Evolutionary conservation across 2,113 vertebrate genomes (phyloP).

Genomic region (Cephalopholis sonnerati): DNA sequence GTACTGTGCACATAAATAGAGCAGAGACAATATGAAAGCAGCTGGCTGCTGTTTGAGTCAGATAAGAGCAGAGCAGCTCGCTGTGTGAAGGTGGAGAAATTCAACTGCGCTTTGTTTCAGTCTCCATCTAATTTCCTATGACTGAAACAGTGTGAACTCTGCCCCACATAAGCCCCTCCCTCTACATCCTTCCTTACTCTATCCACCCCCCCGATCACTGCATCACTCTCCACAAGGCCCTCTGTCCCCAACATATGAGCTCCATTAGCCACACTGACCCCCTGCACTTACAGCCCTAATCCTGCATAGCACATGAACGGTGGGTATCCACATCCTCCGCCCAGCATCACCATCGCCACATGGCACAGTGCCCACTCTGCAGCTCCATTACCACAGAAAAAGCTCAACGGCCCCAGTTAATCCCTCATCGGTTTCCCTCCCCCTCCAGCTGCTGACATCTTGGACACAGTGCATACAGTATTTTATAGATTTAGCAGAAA

Average conservation of each 20-base stretch:
- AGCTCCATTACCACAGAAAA: conserved; percentile 61
- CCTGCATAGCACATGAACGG: conserved; percentile 21
- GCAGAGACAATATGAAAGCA: neutral
- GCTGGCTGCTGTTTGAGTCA: neutral
- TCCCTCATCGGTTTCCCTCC: conserved; percentile 52
- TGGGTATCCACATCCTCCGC: conserved; percentile 43
- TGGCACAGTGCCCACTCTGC: conserved; percentile 53
- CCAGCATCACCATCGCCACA: conserved; percentile 36
- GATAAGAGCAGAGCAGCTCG: conserved; percentile 35
- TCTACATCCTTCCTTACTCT: neutral
- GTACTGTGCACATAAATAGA: neutral
- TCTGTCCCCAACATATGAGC: conserved; percentile 55
- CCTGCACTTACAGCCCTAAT: conserved; percentile 61
- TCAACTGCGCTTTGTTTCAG: conserved; percentile 10
- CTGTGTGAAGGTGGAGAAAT: conserved; percentile 25
- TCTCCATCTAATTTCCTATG: conserved; percentile 14
- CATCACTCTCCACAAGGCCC: conserved; percentile 1
- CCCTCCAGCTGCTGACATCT: conserved; percentile 31
- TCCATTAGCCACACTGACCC: conserved; percentile 63
- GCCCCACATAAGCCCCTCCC: conserved; percentile 18
- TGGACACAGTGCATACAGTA: neutral
- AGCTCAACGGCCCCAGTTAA: conserved; percentile 51
- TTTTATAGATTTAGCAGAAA: neutral
- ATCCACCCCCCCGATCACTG: neutral
- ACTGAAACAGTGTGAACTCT: conserved; percentile 26